Percentiles rank a stretch among this genome's conserved stretches.
phyloP scores from a whole-genome alignment of 1,140 invertebrate species.

The Acyrthosiphon pisum region DNA sequence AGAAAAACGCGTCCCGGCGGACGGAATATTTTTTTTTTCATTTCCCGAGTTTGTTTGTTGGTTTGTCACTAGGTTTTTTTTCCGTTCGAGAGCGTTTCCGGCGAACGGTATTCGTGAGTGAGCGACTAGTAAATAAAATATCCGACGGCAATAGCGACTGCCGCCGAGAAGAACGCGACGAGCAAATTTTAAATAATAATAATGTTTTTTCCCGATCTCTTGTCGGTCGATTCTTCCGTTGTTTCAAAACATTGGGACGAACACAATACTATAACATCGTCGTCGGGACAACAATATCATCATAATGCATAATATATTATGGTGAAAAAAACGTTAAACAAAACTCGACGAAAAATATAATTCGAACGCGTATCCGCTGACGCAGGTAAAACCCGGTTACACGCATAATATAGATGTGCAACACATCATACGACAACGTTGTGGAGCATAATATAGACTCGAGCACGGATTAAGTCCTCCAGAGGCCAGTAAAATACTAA shows the following conservation, averaged over 20 bases:
- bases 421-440: background rate
- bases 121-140: background rate
- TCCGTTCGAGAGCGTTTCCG: background rate
- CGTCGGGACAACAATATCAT: background rate
- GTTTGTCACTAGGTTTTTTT: background rate
- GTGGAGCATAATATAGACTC: background rate
- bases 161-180: background rate
- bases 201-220: background rate
- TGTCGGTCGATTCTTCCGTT: background rate
- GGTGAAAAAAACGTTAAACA: background rate
- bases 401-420: background rate
- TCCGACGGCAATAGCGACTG: background rate
- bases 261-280: background rate
- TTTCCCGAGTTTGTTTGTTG: background rate
- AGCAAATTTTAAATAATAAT: constrained; percentile 15
- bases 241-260: background rate
- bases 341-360: background rate
- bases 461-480: background rate
- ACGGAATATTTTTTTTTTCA: background rate
- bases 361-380: background rate
- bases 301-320: background rate
- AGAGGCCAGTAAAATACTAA: background rate
- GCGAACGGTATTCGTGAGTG: background rate
- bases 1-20: background rate
- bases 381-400: background rate